Conservation (phyloP, 2,888 invertebrate genomes). For the Neoascia interrupta region DNA sequence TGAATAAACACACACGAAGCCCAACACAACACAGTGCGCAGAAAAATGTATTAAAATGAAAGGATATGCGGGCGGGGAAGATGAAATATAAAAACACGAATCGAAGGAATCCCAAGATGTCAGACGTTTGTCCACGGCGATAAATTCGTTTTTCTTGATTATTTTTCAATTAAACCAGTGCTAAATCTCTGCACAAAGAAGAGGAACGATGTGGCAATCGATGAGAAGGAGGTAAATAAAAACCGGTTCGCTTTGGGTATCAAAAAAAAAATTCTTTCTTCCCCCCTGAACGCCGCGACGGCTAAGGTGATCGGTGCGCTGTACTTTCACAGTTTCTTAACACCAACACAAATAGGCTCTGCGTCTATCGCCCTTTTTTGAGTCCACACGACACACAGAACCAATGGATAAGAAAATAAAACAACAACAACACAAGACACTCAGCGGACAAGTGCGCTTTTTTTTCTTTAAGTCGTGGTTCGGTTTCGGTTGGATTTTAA, state of each 20-base stretch:
- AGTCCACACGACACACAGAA: conserved; percentile 17
- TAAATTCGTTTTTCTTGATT: conserved; percentile 17
- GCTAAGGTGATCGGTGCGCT: too few relatives aligned
- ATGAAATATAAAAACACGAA: conserved; percentile 25
- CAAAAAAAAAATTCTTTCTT: conserved; percentile 56
- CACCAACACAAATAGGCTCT: conserved; percentile 17
- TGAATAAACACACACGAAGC: conserved; percentile 44
- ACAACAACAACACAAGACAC: conserved; percentile 13
- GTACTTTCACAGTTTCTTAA: conserved; percentile 49
- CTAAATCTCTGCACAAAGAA: conserved; percentile 37
- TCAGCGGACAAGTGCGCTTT: conserved; percentile 33
- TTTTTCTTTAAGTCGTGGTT: not conserved
- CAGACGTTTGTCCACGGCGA: conserved; percentile 4
- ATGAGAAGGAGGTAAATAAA: conserved; percentile 17
- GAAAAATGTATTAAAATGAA: conserved; percentile 27
- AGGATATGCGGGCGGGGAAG: conserved; percentile 4
- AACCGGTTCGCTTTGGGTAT: conserved; percentile 55
- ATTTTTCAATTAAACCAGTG: conserved; percentile 28
- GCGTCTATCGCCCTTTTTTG: conserved; percentile 38
- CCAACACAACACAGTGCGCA: conserved; percentile 61
- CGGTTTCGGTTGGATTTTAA: conserved; percentile 24
- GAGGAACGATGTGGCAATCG: conserved; percentile 28
- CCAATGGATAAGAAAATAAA: not conserved
- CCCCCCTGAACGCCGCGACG: not conserved
- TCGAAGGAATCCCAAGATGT: conserved; percentile 11